A percentile compares a stretch with the other conserved stretches of the same genome.
Evolutionary conservation across 2,888 invertebrate genomes (phyloP).

Genomic region (Pristionchus fissidentatus): DNA sequence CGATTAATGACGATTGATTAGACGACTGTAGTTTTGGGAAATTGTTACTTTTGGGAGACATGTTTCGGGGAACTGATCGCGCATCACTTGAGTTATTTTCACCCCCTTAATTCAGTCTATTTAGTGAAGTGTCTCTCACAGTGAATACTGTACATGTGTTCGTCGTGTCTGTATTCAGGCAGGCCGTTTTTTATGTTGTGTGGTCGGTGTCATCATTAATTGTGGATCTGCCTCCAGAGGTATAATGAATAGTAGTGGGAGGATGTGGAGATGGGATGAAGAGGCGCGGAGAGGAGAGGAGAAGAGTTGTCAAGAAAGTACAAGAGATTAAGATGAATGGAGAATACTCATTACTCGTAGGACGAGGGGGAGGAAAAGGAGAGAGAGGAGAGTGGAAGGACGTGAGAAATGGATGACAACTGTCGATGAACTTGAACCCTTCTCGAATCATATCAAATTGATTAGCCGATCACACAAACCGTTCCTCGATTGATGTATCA

Average conservation of each 20-base stretch:
- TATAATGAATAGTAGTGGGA: constrained; percentile 21
- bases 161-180: not conserved
- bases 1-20: too few species aligned
- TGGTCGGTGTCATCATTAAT: constrained; percentile 21
- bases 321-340: constrained; percentile 33
- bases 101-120: not conserved
- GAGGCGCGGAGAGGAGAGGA: not conserved
- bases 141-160: not conserved
- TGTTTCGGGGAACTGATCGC: not conserved
- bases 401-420: not conserved
- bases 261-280: not conserved
- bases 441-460: constrained; percentile 28
- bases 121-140: not conserved
- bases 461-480: not conserved
- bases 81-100: not conserved
- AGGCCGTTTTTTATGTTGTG: not conserved
- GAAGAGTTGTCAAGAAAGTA: constrained; percentile 25
- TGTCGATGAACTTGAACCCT: not conserved
- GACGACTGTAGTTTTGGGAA: too few species aligned
- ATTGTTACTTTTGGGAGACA: too few species aligned
- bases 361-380: not conserved
- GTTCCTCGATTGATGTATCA: not conserved
- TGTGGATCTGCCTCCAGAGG: constrained; percentile 24
- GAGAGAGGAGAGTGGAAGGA: not conserved
- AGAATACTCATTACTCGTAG: constrained; percentile 37